Conservation (phyloP, 2,113 vertebrate genomes). For the Dicaeum eximium region DNA sequence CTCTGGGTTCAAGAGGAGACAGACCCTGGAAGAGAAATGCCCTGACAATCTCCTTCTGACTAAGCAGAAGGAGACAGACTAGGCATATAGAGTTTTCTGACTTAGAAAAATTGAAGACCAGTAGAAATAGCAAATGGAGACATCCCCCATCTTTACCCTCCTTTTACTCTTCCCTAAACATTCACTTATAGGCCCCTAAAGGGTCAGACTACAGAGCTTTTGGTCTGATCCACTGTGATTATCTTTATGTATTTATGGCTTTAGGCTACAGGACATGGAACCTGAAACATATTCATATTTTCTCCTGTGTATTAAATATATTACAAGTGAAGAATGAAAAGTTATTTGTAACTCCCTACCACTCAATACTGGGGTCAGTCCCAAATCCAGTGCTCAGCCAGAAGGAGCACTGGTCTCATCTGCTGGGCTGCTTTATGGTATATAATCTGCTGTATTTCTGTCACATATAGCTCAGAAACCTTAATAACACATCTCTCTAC, state of each 20-base stretch:
- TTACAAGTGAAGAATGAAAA: not conserved
- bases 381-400: not conserved
- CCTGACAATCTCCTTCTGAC: not conserved
- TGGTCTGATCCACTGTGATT: not conserved
- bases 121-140: not conserved
- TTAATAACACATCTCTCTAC: not conserved
- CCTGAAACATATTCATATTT: not conserved
- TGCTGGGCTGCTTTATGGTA: fast-evolving
- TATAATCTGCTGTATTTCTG: not conserved
- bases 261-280: not conserved
- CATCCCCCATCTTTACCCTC: not conserved
- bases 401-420: not conserved
- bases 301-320: not conserved
- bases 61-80: not conserved
- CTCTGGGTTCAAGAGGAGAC: not conserved
- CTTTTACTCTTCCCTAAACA: not conserved
- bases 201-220: not conserved
- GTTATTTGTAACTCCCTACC: not conserved
- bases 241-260: not conserved
- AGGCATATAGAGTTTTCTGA: not conserved
- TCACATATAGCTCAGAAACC: not conserved
- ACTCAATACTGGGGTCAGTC: not conserved
- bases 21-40: not conserved
- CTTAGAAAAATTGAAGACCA: not conserved
- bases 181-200: not conserved